Evolutionary conservation across 2,888 invertebrate genomes (phyloP).

Genomic region (Drosophila ustulata): DNA sequence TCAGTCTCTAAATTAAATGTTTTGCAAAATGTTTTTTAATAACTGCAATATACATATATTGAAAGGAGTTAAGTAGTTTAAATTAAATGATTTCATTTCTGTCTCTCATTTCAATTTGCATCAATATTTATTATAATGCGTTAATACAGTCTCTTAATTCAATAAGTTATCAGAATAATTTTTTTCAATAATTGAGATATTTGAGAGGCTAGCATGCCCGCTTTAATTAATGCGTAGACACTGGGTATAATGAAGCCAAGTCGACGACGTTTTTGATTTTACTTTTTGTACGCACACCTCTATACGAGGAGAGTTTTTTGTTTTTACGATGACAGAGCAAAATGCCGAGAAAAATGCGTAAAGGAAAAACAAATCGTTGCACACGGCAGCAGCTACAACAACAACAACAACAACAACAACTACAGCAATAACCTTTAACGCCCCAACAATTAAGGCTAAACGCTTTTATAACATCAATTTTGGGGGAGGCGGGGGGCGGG

Average conservation of each 20-base stretch:
- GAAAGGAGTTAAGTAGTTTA: too few species aligned
- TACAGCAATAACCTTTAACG: constrained; percentile 70
- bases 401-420: constrained; percentile 32
- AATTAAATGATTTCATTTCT: too few species aligned
- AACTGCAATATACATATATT: too few species aligned
- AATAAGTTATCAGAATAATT: too few species aligned
- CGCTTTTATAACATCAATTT: constrained; percentile 71
- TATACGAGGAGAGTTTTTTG: constrained; percentile 35
- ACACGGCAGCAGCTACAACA: constrained; percentile 41
- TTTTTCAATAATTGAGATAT: not conserved
- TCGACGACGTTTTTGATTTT: constrained; percentile 40
- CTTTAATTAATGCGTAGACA: not conserved
- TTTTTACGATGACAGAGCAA: constrained; percentile 61
- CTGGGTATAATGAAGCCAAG: constrained; percentile 39
- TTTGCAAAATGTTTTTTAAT: too few species aligned
- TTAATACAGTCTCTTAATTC: too few species aligned
- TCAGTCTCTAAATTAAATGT: too few species aligned
- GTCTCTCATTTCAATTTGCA: too few species aligned
- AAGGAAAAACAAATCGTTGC: constrained; percentile 64
- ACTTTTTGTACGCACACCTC: constrained; percentile 29
- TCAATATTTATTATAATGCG: too few species aligned
- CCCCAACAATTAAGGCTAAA: constrained; percentile 73
- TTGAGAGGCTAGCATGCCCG: not conserved
- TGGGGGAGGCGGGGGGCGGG: constrained; percentile 20
- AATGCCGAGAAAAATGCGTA: constrained; percentile 52